Base-by-base conservation (phyloP, 2,797 vertebrate species). In the Sebastolobus alascanus region DNA sequence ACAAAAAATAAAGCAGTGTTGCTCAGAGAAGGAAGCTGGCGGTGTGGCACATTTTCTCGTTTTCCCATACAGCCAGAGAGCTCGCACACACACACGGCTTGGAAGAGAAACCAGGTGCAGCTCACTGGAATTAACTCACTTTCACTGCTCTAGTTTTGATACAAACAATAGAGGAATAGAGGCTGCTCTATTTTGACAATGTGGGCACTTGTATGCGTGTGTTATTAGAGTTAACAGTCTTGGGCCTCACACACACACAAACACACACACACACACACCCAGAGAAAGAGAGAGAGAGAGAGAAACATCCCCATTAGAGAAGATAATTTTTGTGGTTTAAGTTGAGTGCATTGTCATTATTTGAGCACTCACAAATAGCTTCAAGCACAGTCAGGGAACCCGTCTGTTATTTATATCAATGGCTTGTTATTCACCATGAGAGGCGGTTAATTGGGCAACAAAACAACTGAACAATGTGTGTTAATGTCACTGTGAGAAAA, bases 151-250 rank as follows among this genome's bases (percentile, higher is more conserved):
- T 89, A 89, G 87, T 94, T 94, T 92, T 84, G 78, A 89, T 86
- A 87, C 84, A 90, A 93, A 93, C 88, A 93, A 94, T 92, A 92
- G 86, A 90, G 84, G 88, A 90, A 91, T 87, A 85, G 84, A 88
- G 71, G 87, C 82, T 90, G 88, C 84, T 93, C 88, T 91, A 84
- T 85, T 93, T 91, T 88, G 84, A 92, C 88, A 90, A 76, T 88
- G 87, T 84, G 84, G 84, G 61, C 85, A 87, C 83, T 88, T 89
- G 72, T 85, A 77, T 83, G 71, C 22, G 58, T 79, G 75, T 73
- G 61, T 89, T 90, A 83, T 79, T 85, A 72, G 84, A 79, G 79
- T 68, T 82, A 76, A 37, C 65, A 60, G 78, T 83, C 79, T 78
- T 68, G 43, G 73, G 82, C 64, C 61, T 86, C 43, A 4, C 43